phyloP scores from a whole-genome alignment of 2,888 invertebrate genomes.

The Lasioglossum calceatum region DNA sequence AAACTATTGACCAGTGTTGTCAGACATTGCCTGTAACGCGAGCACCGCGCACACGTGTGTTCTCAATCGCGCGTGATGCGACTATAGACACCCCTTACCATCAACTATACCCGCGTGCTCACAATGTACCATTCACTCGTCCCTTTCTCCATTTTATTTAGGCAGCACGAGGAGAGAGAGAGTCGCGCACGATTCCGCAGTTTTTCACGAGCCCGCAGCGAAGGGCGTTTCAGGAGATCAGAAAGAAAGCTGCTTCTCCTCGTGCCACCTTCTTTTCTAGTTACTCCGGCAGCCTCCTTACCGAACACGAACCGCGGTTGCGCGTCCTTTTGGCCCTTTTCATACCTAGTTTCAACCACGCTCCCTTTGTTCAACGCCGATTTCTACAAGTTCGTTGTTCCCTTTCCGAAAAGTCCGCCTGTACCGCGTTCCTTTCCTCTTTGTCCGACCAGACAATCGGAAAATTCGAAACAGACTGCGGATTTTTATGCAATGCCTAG shows the following conservation, averaged over 20 bases:
- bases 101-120: neutral
- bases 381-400: neutral
- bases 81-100: neutral
- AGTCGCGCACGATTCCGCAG: constrained; percentile 3
- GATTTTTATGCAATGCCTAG: neutral
- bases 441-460: neutral
- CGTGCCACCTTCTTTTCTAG: constrained; percentile 29
- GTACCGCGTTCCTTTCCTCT: neutral
- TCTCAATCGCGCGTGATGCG: neutral
- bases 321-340: neutral
- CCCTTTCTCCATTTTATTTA: constrained; percentile 40
- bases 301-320: constrained; percentile 42
- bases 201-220: constrained; percentile 32
- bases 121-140: constrained; percentile 41
- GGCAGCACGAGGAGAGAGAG: constrained; percentile 38
- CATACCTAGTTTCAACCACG: neutral
- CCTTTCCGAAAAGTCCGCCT: neutral
- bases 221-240: constrained; percentile 43
- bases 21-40: constrained; percentile 65
- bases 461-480: constrained; percentile 5
- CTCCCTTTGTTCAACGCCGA: neutral
- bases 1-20: constrained; percentile 42
- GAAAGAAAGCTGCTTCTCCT: constrained; percentile 42
- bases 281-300: constrained; percentile 30
- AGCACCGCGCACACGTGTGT: neutral